Conservation (phyloP, 1,140 invertebrate species). For the Drosophila sp. region DNA sequence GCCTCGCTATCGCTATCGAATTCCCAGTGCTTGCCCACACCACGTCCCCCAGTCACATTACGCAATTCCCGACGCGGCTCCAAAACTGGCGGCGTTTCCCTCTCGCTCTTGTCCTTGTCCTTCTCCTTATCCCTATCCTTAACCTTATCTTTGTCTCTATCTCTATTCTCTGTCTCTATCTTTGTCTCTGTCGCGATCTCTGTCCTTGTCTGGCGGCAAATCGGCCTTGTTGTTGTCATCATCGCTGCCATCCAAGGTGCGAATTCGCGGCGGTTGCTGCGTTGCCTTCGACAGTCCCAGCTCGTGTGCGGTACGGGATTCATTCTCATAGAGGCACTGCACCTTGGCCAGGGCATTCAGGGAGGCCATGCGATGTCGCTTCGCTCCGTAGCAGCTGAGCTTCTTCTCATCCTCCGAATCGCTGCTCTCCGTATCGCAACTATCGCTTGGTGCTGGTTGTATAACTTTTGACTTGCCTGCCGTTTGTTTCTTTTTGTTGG, state of each 20-base stretch:
- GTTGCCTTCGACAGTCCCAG: conserved; percentile 85
- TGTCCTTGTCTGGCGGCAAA: conserved; percentile 35
- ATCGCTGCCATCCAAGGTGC: conserved; percentile 75
- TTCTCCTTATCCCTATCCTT: conserved; percentile 14
- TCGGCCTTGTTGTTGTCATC: conserved; percentile 69
- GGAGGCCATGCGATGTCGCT: conserved; percentile 93
- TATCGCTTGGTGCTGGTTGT: conserved; percentile 36
- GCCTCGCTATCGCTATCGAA: conserved; percentile 86
- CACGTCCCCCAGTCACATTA: conserved; percentile 90
- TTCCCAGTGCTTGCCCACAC: conserved; percentile 93
- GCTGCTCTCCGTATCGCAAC: conserved; percentile 48
- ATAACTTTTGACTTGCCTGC: conserved; percentile 13
- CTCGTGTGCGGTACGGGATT: conserved; percentile 89
- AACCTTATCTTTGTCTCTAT: conserved; percentile 26
- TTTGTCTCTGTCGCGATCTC: conserved; percentile 24
- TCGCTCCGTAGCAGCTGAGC: conserved; percentile 86
- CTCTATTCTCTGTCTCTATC: not conserved
- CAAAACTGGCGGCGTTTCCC: conserved; percentile 19
- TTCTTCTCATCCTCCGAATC: conserved; percentile 79
- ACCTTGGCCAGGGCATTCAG: conserved; percentile 96
- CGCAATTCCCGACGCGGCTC: conserved; percentile 87
- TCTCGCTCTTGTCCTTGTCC: conserved; percentile 14
- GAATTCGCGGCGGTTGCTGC: conserved; percentile 74
- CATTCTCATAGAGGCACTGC: conserved; percentile 95
- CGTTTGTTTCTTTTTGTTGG: conserved; percentile 41